phyloP scores from a whole-genome alignment of 2,797 vertebrate species.

The Argya squamiceps region DNA sequence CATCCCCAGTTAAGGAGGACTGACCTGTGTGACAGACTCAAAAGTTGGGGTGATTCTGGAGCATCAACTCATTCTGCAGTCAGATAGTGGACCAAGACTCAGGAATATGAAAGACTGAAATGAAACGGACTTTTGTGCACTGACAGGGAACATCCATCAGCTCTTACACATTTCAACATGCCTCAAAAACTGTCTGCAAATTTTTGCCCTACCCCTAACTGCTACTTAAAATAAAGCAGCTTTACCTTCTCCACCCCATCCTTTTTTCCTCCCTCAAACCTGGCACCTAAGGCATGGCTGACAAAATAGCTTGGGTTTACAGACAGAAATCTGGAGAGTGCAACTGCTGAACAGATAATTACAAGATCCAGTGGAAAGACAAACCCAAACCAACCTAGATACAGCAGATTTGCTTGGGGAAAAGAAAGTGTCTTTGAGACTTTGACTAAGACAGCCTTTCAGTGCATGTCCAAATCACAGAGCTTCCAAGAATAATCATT shows the following conservation, averaged over 20 bases:
- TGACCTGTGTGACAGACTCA: accelerated
- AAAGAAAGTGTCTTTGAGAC: neutral
- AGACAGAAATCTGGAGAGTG: neutral
- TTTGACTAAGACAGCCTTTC: neutral
- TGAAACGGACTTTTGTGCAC: neutral
- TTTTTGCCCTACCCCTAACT: neutral
- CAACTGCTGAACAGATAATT: neutral
- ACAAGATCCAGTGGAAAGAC: neutral
- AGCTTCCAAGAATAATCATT: neutral
- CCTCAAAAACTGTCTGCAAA: neutral
- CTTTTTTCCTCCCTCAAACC: neutral
- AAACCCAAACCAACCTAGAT: neutral
- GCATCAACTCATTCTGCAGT: neutral
- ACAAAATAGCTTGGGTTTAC: neutral
- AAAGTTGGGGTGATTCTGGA: neutral
- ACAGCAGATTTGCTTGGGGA: neutral
- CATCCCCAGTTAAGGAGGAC: neutral
- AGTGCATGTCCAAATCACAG: neutral
- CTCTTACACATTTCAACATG: neutral
- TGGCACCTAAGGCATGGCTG: neutral
- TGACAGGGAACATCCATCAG: neutral
- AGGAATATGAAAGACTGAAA: neutral
- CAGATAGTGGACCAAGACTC: neutral
- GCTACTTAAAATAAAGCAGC: neutral
- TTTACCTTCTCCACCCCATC: neutral